These are phyloP conservation scores for Plemyria rubiginata DNA, from an alignment of 2,888 invertebrate species.

Conservation along the genomic window DNA sequence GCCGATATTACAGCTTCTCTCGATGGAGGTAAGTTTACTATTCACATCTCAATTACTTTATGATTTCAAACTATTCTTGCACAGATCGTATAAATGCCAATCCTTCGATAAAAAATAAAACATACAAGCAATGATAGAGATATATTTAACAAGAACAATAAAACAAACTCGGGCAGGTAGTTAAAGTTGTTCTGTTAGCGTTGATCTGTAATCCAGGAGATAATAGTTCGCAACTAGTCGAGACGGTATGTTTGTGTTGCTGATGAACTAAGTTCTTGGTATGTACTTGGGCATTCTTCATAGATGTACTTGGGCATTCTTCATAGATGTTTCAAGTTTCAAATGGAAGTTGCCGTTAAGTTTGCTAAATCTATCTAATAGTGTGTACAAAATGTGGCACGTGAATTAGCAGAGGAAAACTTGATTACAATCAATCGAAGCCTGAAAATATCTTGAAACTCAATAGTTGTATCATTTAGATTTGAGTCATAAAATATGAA, in stretches of 20 bases:
- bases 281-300: slow-evolving; percentile 68
- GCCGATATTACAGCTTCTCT: slow-evolving; percentile 78
- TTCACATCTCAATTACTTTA: background rate
- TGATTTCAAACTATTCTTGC: background rate
- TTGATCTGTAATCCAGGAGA: slow-evolving; percentile 70
- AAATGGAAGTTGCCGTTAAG: slow-evolving; percentile 46
- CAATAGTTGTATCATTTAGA: too few relatives aligned
- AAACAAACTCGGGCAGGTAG: slow-evolving; percentile 49
- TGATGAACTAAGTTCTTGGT: slow-evolving; percentile 65
- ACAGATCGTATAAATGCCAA: slow-evolving; percentile 14
- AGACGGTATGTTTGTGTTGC: slow-evolving; percentile 70
- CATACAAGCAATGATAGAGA: slow-evolving; percentile 23
- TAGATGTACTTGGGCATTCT: slow-evolving; percentile 66
- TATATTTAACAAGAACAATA: slow-evolving; percentile 35
- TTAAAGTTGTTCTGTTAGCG: slow-evolving; percentile 55
- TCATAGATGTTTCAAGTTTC: slow-evolving; percentile 55
- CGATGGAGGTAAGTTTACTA: slow-evolving; percentile 64
- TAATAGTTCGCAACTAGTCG: slow-evolving; percentile 74
- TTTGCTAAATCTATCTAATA: slow-evolving; percentile 8
- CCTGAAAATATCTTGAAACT: too few relatives aligned
- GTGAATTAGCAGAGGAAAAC: too few relatives aligned
- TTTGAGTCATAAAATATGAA: too few relatives aligned
- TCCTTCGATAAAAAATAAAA: slow-evolving; percentile 21
- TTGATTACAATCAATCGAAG: too few relatives aligned
- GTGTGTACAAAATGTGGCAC: background rate